phyloP scores from a whole-genome alignment of 1,140 invertebrate species.

The Pectinophora gossypiella region DNA sequence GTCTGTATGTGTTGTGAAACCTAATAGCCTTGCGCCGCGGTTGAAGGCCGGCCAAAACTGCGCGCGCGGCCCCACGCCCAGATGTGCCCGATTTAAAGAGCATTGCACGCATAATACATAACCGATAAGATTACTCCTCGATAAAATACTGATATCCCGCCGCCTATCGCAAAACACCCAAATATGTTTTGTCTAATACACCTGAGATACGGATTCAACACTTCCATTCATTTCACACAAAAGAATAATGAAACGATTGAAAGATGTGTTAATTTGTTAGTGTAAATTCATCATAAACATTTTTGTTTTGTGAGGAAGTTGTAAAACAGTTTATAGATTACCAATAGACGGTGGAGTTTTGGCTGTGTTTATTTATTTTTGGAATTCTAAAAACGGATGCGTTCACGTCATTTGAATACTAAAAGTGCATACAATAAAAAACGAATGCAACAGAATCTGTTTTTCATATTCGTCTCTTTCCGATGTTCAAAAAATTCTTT shows the following conservation, averaged over 20 bases:
- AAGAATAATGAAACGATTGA: slow-evolving; percentile 3
- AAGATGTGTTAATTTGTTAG: slow-evolving; percentile 12
- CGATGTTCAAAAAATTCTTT: slow-evolving; percentile 5
- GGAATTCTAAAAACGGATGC: slow-evolving; percentile 67
- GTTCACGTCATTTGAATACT: slow-evolving; percentile 66
- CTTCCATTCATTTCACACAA: not conserved
- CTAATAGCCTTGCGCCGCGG: slow-evolving; percentile 42
- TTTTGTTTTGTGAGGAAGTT: slow-evolving; percentile 54
- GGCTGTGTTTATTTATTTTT: slow-evolving; percentile 53
- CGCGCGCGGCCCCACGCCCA: slow-evolving; percentile 28
- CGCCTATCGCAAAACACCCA: not conserved
- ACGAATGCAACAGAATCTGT: slow-evolving; percentile 28
- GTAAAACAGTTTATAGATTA: slow-evolving; percentile 59
- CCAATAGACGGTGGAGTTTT: slow-evolving; percentile 43
- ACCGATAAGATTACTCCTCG: slow-evolving; percentile 35
- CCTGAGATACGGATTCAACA: not conserved
- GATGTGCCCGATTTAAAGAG: slow-evolving; percentile 34
- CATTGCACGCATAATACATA: slow-evolving; percentile 33
- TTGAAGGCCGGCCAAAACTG: slow-evolving; percentile 52
- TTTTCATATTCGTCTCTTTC: slow-evolving; percentile 26
- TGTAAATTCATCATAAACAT: slow-evolving; percentile 23
- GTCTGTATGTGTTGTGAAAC: slow-evolving; percentile 44
- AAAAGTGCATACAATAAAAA: slow-evolving; percentile 60
- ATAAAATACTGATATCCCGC: slow-evolving; percentile 4
- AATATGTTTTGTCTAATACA: not conserved